Conservation (phyloP, 2,113 vertebrate genomes). For the Rhadina sibilatrix region DNA sequence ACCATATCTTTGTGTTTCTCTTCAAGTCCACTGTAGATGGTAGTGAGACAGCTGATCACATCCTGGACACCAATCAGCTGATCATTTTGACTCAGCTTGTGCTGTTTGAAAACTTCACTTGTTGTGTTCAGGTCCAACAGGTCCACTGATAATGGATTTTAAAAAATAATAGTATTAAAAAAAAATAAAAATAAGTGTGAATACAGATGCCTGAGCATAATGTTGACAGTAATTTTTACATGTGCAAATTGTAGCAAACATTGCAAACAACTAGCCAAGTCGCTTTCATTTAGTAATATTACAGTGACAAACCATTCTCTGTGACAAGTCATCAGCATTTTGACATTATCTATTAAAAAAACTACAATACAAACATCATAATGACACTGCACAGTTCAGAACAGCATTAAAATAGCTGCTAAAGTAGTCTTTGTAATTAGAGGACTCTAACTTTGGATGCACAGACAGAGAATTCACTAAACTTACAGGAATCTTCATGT, state of each 20-base stretch:
- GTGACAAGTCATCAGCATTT: not conserved
- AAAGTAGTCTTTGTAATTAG: not conserved
- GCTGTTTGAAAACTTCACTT: slow-evolving; percentile 89
- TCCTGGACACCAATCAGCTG: slow-evolving; percentile 90
- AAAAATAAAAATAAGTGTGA: not conserved
- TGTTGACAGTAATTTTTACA: not conserved
- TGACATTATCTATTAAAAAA: not conserved
- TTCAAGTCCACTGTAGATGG: slow-evolving; percentile 90
- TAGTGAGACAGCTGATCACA: slow-evolving; percentile 91
- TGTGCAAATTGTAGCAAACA: not conserved
- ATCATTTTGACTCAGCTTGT: slow-evolving; percentile 88
- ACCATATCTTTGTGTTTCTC: slow-evolving; percentile 94
- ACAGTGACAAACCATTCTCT: not conserved
- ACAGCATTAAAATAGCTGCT: not conserved
- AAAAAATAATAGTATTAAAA: not conserved
- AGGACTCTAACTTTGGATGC: not conserved
- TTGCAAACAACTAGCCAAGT: not conserved
- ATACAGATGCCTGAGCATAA: not conserved
- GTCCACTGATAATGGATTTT: slow-evolving; percentile 80
- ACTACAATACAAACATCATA: not conserved
- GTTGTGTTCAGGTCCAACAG: slow-evolving; percentile 89
- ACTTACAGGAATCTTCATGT: not conserved
- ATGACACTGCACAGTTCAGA: not conserved
- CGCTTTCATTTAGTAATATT: not conserved
- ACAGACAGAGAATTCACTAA: too few species aligned